phyloP scores from a whole-genome alignment of 1,140 invertebrate genomes.

The Bombus confusus region DNA sequence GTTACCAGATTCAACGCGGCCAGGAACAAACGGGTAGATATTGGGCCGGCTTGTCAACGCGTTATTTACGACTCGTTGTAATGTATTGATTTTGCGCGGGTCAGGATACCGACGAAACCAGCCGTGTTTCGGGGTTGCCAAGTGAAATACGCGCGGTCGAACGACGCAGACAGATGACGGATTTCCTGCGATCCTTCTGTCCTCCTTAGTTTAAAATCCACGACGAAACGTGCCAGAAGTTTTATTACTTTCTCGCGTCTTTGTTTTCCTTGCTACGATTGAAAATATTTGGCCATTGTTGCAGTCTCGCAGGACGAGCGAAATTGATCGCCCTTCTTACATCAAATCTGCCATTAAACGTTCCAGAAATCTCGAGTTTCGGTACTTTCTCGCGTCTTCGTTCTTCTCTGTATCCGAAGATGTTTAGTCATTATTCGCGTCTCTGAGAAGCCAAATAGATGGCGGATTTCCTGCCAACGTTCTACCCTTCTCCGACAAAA shows the following conservation, averaged over 20 bases:
- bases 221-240: neutral
- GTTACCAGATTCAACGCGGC: slow-evolving; percentile 7
- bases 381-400: too few relatives aligned
- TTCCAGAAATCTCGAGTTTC: too few relatives aligned
- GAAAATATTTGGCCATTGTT: neutral
- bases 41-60: slow-evolving; percentile 68
- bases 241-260: neutral
- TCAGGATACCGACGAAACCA: neutral
- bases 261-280: neutral
- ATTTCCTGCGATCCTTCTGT: neutral
- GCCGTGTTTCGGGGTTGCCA: neutral
- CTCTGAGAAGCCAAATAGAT: too few relatives aligned
- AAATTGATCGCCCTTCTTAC: neutral
- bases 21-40: slow-evolving; percentile 51
- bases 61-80: slow-evolving; percentile 69
- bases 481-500: too few relatives aligned
- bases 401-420: too few relatives aligned
- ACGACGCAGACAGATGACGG: neutral
- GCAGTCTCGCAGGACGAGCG: neutral
- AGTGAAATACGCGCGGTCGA: neutral
- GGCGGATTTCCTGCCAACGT: too few relatives aligned
- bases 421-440: too few relatives aligned
- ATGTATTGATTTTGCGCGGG: slow-evolving; percentile 67
- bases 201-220: neutral
- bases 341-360: too few relatives aligned